Conservation (phyloP, 2,113 vertebrate species). For the Petrocephalus zakoni region DNA sequence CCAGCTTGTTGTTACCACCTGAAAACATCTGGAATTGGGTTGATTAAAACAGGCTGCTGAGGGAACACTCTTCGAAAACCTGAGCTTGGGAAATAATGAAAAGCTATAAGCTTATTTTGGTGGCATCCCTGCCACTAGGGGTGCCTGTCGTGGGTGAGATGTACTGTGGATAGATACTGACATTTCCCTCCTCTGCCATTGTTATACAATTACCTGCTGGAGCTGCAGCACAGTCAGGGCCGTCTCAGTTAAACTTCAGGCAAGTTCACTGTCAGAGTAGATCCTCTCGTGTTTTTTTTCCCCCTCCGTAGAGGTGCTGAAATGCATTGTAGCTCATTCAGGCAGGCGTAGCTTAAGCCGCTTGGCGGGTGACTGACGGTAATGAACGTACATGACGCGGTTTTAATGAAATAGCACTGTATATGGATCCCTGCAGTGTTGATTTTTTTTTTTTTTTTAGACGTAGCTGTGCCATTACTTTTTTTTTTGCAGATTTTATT, state of each 20-base stretch:
- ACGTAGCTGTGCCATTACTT: neutral
- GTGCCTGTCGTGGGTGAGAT: conserved; percentile 18
- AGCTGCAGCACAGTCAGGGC: neutral
- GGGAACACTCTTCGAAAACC: neutral
- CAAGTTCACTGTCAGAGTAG: neutral
- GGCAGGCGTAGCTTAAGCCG: neutral
- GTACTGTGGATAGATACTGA: neutral
- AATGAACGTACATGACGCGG: neutral
- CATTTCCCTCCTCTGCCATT: neutral
- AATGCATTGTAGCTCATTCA: neutral
- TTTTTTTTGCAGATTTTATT: neutral
- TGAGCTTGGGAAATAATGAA: conserved; percentile 37
- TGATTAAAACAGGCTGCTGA: conserved; percentile 39
- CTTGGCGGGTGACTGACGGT: neutral
- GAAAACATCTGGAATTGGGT: conserved; percentile 53
- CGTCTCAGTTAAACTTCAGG: neutral
- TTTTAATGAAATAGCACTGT: conserved; percentile 2
- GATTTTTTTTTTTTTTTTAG: neutral
- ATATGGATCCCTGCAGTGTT: neutral
- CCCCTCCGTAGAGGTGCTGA: neutral
- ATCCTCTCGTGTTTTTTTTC: neutral
- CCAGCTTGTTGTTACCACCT: conserved; percentile 47
- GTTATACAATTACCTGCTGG: neutral
- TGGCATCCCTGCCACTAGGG: neutral
- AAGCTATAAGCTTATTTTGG: conserved; percentile 40